Evolutionary conservation across 2,113 vertebrate genomes (phyloP).

Genomic region (Eulemur macaco): DNA sequence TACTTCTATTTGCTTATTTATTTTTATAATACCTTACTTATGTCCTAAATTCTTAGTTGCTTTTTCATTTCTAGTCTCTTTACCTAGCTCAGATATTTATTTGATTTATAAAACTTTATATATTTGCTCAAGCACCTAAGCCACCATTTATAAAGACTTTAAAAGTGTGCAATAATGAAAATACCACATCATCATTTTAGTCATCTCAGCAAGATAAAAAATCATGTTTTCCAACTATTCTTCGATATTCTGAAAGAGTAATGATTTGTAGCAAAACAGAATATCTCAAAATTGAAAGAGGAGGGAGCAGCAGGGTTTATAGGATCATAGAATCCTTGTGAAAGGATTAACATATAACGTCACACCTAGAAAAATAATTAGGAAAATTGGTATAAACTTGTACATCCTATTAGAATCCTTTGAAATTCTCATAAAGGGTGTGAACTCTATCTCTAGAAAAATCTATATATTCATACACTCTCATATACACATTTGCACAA

Average conservation of each 20-base stretch:
- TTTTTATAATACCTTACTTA: not conserved
- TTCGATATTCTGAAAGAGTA: slow-evolving; percentile 1
- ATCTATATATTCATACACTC: not conserved
- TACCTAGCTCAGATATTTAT: not conserved
- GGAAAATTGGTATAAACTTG: not conserved
- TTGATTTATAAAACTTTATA: slow-evolving; percentile 6
- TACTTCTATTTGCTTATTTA: not conserved
- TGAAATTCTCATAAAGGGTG: not conserved
- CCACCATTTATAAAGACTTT: not conserved
- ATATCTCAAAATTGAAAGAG: not conserved
- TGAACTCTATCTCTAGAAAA: not conserved
- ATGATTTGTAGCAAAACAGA: not conserved
- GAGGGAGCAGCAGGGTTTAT: not conserved
- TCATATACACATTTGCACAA: not conserved
- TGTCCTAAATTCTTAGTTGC: not conserved
- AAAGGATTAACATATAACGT: not conserved
- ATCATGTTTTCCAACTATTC: not conserved
- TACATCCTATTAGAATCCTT: not conserved
- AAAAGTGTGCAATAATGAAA: not conserved
- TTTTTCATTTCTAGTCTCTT: not conserved
- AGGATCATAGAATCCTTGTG: not conserved
- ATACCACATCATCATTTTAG: not conserved
- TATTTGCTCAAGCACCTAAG: not conserved
- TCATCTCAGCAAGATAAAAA: not conserved
- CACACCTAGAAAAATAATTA: not conserved